Evolutionary conservation across 1,140 invertebrate species (phyloP).

Genomic region (Rhagoletis pomonella): DNA sequence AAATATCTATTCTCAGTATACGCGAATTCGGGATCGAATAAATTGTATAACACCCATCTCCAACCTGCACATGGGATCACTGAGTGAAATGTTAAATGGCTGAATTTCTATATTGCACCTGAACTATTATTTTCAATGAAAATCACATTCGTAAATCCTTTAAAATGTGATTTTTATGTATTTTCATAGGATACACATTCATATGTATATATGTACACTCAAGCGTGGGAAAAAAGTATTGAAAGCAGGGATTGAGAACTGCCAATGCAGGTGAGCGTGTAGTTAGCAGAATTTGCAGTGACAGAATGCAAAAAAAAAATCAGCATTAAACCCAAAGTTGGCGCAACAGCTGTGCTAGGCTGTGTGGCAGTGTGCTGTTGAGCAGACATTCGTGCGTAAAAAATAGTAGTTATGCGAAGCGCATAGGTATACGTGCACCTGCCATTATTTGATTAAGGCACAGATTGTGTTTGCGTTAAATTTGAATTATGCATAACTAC

Average conservation of each 20-base stretch:
- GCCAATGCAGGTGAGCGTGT: not conserved
- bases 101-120: not conserved
- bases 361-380: not conserved
- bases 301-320: not conserved
- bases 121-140: conserved; percentile 43
- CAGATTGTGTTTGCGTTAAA: conserved; percentile 56
- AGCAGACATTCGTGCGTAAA: not conserved
- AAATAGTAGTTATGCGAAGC: conserved; percentile 19
- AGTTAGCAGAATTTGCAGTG: not conserved
- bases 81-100: conserved; percentile 22
- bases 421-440: conserved; percentile 42
- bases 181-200: not conserved
- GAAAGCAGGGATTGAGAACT: not conserved
- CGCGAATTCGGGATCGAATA: not conserved
- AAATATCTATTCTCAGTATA: no score
- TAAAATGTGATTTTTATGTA: not conserved
- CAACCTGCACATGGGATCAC: not conserved
- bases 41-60: not conserved
- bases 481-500: conserved; percentile 49
- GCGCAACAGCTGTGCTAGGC: not conserved
- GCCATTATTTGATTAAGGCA: conserved; percentile 55
- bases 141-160: conserved; percentile 43
- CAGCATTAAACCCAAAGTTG: not conserved
- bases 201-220: not conserved
- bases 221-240: not conserved